These are phyloP conservation scores for Glareola pratincola DNA, from an alignment of 2,113 vertebrate genomes.

Conservation along the genomic window DNA sequence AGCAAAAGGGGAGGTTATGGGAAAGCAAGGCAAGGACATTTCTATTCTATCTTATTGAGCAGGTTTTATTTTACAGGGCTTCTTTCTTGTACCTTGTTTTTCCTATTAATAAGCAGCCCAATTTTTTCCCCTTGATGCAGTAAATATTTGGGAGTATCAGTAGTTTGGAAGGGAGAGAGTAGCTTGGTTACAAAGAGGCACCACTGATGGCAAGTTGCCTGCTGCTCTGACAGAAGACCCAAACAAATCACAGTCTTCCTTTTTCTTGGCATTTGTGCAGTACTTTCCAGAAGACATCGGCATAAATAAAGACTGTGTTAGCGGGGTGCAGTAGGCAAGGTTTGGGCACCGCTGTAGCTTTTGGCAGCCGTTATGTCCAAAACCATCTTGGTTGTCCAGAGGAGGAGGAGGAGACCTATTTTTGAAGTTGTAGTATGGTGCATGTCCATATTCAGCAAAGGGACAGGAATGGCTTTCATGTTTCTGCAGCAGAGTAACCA, in stretches of 20 bases:
- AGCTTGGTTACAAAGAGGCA: not conserved
- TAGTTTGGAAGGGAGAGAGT: not conserved
- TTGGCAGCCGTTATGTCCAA: not conserved
- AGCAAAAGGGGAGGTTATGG: not conserved
- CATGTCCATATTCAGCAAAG: not conserved
- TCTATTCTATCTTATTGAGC: not conserved
- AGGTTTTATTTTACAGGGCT: not conserved
- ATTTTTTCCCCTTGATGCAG: not conserved
- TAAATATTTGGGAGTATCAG: not conserved
- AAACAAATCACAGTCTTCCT: not conserved
- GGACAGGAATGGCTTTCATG: not conserved
- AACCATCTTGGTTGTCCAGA: not conserved
- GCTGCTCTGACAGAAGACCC: conserved; percentile 24
- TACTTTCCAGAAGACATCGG: not conserved
- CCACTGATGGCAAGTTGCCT: not conserved
- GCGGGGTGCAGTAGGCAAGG: not conserved
- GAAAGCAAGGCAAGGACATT: not conserved
- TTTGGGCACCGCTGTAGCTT: not conserved
- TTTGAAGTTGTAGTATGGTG: not conserved
- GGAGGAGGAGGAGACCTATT: not conserved
- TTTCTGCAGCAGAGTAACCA: not conserved
- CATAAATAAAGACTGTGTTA: not conserved
- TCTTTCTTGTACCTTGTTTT: not conserved
- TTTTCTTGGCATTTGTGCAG: not conserved
- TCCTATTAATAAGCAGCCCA: not conserved